These are phyloP conservation scores for Actinia tenebrosa DNA, from an alignment of 64 coral and sea anemone genomes.

Conservation along the genomic window DNA sequence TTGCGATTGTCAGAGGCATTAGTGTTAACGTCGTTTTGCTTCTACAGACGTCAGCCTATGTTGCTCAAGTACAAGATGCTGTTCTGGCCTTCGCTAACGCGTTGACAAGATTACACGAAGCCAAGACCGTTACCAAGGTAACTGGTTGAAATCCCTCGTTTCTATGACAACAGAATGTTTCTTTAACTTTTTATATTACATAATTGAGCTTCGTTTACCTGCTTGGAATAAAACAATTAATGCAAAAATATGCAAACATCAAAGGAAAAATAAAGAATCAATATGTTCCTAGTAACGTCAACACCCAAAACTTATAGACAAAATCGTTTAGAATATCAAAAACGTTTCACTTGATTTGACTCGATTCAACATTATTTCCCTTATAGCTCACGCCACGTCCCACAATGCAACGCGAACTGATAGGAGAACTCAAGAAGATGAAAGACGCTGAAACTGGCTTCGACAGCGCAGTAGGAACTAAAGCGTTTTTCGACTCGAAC, in stretches of 20 bases:
- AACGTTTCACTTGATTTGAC: not conserved
- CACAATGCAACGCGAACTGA: slow-evolving; percentile 59
- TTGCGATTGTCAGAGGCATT: not conserved
- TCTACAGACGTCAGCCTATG: slow-evolving; percentile 72
- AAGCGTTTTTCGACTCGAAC: slow-evolving; percentile 75
- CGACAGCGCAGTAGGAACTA: slow-evolving; percentile 59
- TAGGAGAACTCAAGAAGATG: slow-evolving; percentile 78
- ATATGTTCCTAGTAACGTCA: too few relatives aligned
- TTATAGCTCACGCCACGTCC: slow-evolving; percentile 61
- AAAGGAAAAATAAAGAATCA: too few relatives aligned
- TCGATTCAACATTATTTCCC: not conserved
- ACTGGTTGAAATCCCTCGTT: not conserved
- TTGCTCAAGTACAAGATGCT: slow-evolving; percentile 89
- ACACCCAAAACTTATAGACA: too few relatives aligned
- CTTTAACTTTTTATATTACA: too few relatives aligned
- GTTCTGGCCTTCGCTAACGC: slow-evolving; percentile 92
- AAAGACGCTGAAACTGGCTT: slow-evolving; percentile 72
- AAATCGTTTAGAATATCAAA: too few relatives aligned
- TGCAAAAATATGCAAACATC: too few relatives aligned
- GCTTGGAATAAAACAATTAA: too few relatives aligned
- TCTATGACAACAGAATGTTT: not conserved
- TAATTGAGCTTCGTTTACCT: too few relatives aligned
- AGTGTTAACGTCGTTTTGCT: slow-evolving; percentile 2
- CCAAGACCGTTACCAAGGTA: slow-evolving; percentile 68
- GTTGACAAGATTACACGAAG: slow-evolving; percentile 81